Percentiles rank a stretch among this genome's conserved stretches.
Evolutionary conservation across 2,113 vertebrate species (phyloP).

Genomic region (Noturus placidus): DNA sequence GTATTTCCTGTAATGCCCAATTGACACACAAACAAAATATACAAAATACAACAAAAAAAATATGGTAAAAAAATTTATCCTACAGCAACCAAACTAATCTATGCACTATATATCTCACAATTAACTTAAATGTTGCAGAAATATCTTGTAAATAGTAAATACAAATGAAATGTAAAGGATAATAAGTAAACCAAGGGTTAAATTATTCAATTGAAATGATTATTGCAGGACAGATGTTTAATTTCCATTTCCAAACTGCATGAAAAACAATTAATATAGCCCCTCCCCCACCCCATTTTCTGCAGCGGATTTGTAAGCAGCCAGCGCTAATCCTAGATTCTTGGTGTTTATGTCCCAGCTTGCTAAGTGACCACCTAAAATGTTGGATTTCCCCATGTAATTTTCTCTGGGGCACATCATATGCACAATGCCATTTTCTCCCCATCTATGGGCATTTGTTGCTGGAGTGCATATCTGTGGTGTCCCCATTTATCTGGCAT

Average conservation of each 20-base stretch:
- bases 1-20: not conserved
- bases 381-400: not conserved
- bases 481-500: conserved; percentile 12
- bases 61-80: not conserved
- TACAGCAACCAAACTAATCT: not conserved
- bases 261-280: conserved; percentile 12
- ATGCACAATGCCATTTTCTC: not conserved
- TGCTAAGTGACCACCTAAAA: not conserved
- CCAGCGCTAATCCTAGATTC: not conserved
- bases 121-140: not conserved
- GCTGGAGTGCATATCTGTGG: not conserved
- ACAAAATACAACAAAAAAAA: not conserved
- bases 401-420: not conserved
- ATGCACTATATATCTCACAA: not conserved
- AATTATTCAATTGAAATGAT: conserved; percentile 1
- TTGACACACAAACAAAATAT: not conserved
- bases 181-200: not conserved
- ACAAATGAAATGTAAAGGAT: not conserved
- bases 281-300: not conserved
- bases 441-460: conserved; percentile 32
- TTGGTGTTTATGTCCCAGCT: not conserved
- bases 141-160: not conserved
- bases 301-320: conserved; percentile 3
- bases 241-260: conserved; percentile 8
- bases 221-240: conserved; percentile 20